These are phyloP conservation scores for Baronia brevicornis DNA, from an alignment of 2,888 invertebrate genomes.

Conservation along the genomic window DNA sequence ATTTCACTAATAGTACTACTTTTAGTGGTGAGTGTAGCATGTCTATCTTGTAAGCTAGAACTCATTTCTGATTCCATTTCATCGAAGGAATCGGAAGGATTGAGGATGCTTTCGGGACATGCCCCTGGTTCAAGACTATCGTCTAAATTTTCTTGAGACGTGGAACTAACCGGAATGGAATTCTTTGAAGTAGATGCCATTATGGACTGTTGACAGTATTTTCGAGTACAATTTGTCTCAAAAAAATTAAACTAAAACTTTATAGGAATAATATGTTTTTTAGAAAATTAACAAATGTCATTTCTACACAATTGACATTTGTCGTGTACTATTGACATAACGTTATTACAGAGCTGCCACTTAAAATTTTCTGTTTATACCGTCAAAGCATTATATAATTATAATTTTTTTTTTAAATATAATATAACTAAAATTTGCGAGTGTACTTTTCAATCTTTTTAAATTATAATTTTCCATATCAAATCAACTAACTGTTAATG, in stretches of 20 bases:
- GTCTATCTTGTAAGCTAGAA: conserved; percentile 76
- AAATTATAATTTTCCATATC: too few relatives aligned
- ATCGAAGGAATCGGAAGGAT: conserved; percentile 82
- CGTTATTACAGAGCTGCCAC: conserved; percentile 2
- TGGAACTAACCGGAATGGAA: conserved; percentile 25
- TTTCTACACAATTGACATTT: too few relatives aligned
- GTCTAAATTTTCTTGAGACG: conserved; percentile 30
- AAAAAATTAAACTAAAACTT: background rate
- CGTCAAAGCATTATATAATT: too few relatives aligned
- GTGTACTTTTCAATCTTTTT: too few relatives aligned
- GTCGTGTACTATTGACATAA: too few relatives aligned
- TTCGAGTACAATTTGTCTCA: conserved; percentile 17
- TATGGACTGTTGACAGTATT: conserved; percentile 17
- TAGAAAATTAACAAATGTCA: too few relatives aligned
- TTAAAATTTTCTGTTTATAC: conserved; percentile 1
- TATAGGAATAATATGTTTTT: too few relatives aligned
- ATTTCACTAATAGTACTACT: conserved; percentile 77
- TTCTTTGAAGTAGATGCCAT: conserved; percentile 66
- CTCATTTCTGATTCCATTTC: conserved; percentile 81
- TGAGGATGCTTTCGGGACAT: conserved; percentile 79
- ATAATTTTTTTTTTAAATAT: too few relatives aligned
- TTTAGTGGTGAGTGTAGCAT: conserved; percentile 64
- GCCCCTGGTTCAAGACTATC: conserved; percentile 61
- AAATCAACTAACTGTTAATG: too few relatives aligned
- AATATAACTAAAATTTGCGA: too few relatives aligned